Base-by-base conservation (phyloP, 2,888 invertebrate species). In the Malthinus seriepunctatus region DNA sequence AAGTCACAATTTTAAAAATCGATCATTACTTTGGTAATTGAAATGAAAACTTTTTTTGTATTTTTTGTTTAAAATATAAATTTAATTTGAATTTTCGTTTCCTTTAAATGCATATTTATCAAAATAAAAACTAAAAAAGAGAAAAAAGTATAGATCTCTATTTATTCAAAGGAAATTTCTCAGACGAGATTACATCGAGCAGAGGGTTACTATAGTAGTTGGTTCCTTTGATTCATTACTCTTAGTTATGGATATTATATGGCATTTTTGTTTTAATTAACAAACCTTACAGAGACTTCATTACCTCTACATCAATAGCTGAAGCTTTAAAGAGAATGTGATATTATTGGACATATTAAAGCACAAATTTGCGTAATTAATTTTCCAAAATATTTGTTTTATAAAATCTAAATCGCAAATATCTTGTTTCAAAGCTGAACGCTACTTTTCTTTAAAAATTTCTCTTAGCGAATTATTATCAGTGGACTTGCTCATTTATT, bases 161-260 rank as follows among this genome's bases (percentile, higher is more conserved):
- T 23, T 42, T 42, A 23, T 42, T 42, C 11, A 15, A 34, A 4
- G 35, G 32, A 38, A 15, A 31, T 50, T 10, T 31, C 38, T 32
- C 23, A 15, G 32, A 48, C 31, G 31, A 48, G 60, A 52, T 60
- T 53, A 56, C 39, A 60, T 60, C 48, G 60, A 60, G 53, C 56
- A 49, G n/a, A 14, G 33, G 8, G 14, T 15, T 50, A 39, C 37
- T 45, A 53, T 56, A 23, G 3, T 56, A 23, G 3, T 50, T 52
- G 47, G 34, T 56, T 53, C 64, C 66, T 66, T 66, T 66, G 66
- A 64, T 56, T 66, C 64, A 66, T 66, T 66, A 66, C 59, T 56
- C 63, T 62, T 61, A 63, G 64, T 66, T 66, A 64, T 63, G 61
- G 64, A 63, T 62, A 66, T 66, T 66, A 63, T 56, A 56, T 59